These are phyloP conservation scores for Phasia obesa DNA, from an alignment of 2,888 invertebrate genomes.

Conservation along the genomic window DNA sequence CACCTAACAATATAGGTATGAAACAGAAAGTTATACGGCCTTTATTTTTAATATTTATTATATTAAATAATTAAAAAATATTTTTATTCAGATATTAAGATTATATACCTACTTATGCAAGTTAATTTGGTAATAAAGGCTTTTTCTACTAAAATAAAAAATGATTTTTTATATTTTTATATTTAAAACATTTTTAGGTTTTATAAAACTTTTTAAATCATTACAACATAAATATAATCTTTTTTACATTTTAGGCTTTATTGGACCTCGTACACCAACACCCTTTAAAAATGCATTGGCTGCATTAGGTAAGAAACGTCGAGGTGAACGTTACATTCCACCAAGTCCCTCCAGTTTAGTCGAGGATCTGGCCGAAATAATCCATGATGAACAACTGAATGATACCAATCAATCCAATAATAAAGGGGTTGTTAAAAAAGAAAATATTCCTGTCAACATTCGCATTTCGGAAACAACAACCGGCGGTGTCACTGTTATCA, in stretches of 20 bases:
- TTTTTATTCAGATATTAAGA: too few species aligned
- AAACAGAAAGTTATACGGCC: too few species aligned
- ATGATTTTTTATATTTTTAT: too few species aligned
- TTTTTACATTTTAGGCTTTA: constrained; percentile 76
- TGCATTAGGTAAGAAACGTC: constrained; percentile 91
- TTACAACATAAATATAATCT: too few species aligned
- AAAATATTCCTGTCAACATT: constrained; percentile 67
- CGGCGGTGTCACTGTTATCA: constrained; percentile 37
- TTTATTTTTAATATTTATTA: too few species aligned
- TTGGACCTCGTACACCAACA: constrained; percentile 91
- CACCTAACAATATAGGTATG: too few species aligned
- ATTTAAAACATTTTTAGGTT: too few species aligned
- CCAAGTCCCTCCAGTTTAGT: constrained; percentile 90
- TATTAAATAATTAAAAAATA: too few species aligned
- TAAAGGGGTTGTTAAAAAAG: constrained; percentile 65
- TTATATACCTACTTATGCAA: too few species aligned
- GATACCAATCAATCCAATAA: constrained; percentile 81
- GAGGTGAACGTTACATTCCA: constrained; percentile 83
- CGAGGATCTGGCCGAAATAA: constrained; percentile 94
- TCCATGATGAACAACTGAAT: constrained; percentile 90
- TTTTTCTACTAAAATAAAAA: too few species aligned
- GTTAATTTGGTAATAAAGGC: too few species aligned
- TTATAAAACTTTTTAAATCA: too few species aligned
- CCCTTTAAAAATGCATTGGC: constrained; percentile 97
- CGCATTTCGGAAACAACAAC: not conserved